Percentiles rank a stretch among this genome's conserved stretches.
These are phyloP conservation scores for Trialeurodes vaporariorum DNA, from an alignment of 1,140 invertebrate species.

Conservation along the genomic window DNA sequence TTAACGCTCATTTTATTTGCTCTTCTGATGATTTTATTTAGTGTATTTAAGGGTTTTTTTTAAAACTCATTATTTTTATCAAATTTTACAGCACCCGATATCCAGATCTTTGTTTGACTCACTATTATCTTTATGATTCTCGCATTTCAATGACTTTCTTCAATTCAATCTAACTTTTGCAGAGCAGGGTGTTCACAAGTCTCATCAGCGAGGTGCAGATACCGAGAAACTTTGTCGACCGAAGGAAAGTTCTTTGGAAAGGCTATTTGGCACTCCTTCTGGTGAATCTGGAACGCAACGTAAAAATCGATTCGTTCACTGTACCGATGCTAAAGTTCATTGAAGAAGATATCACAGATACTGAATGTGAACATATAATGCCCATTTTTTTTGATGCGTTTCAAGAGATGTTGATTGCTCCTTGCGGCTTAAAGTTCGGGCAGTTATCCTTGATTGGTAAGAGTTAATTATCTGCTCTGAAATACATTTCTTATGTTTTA, in stretches of 20 bases:
- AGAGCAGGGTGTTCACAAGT: conserved; percentile 10
- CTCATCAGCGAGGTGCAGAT: not conserved
- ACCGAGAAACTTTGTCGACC: not conserved
- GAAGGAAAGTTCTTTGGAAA: conserved; percentile 30
- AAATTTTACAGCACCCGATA: too few relatives aligned
- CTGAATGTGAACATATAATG: conserved; percentile 33
- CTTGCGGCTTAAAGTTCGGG: conserved; percentile 28
- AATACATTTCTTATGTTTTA: too few relatives aligned
- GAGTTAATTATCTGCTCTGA: not conserved
- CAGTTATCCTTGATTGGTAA: conserved; percentile 33
- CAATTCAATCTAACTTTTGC: conserved; percentile 7
- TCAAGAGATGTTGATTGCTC: conserved; percentile 28
- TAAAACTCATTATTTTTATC: too few relatives aligned
- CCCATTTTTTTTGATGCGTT: conserved; percentile 34
- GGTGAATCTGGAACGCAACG: conserved; percentile 30
- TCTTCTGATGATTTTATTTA: too few relatives aligned
- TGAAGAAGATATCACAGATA: conserved; percentile 27
- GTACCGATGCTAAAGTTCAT: conserved; percentile 26
- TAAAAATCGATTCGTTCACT: conserved; percentile 27
- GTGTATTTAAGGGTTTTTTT: too few relatives aligned
- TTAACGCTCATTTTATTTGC: too few relatives aligned
- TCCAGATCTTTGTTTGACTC: too few relatives aligned
- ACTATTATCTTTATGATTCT: too few relatives aligned
- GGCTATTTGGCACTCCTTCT: conserved; percentile 33
- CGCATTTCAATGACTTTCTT: too few relatives aligned